Evolutionary conservation across 2,797 vertebrate species (phyloP), one percentile per base, ranked within the genome.

Genomic region (Ibycter americanus): DNA sequence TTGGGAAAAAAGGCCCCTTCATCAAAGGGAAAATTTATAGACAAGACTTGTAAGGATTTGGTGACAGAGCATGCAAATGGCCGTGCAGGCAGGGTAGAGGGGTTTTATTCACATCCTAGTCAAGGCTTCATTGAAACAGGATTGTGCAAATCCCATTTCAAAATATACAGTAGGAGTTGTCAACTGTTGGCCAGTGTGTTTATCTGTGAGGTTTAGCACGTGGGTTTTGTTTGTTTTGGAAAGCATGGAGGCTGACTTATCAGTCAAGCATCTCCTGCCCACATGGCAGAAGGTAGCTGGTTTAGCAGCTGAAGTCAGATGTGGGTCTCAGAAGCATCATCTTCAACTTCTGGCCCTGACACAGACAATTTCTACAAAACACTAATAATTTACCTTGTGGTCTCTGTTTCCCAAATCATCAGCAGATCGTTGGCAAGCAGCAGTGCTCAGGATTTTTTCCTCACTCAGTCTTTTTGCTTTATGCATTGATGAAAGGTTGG

Each of bases 1-100:
- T 2, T 18, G 2, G 9, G 15, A 4, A 6, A 8, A 14, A 40
- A 47, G 49, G 6, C 0, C 1, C 13, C 25, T 83, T 59, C 12
- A 59, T 55, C n/a, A 46, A 62, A 66, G 4, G 13, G n/a, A 66
- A 94, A 77, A 81, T 27, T 40, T 55, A 42, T 22, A 78, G 25
- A 36, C 40, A 83, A 73, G 47, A 10, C 31, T 76, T 78, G 10
- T 49, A 46, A 54, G 62, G 26, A n/a, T 46, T 56, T 87, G 46
- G 36, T 79, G 66, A 49, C 27, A 70, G 21, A 89, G 67, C 15
- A 55, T 11, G 36, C 22, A 78, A 70, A 55, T 0, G 0, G 54
- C 16, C n/a, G 15, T 15, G 29, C 61, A 59, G 38, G 47, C 40
- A 76, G 40, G 3, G 38, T 40, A 70, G 76, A 54, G 66, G n/a